Evolutionary conservation across 2,888 invertebrate genomes (phyloP), one percentile per base, ranked within the genome.

Genomic region (Pemphredon lugubris): DNA sequence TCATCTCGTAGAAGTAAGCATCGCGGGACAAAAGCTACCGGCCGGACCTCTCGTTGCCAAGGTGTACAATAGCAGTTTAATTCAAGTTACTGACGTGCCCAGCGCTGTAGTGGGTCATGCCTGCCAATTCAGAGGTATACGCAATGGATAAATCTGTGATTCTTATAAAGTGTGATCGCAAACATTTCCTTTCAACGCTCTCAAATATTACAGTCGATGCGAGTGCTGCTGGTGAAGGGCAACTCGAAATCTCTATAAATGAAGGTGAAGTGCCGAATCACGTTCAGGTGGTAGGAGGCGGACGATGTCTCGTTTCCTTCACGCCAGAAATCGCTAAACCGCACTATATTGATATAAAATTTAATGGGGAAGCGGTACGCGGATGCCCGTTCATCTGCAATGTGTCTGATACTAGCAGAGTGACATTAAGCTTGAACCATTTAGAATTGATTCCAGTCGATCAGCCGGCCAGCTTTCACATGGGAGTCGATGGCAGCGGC

Each of bases 211-310:
- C 91, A 97, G 99, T 99, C 90, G 98, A 99, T 91, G 99, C 98
- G 50, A 97, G 97, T 88, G 96, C 97, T 87, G 99, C 99, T 54
- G 99, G 99, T 39, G 99, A 99, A 92, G 99, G 99, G 51, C 98
- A 99, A 91, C 92, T 99, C 86, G 99, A 99, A 93, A 99, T 99
- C 87, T 98, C 98, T 84, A 98, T 99, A 89, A 99, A 99, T 90
- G 98, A 98, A 91, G 99, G 99, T 79, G 97, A 98, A 92, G 97
- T 99, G 72, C 98, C 99, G 48, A 99, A 99, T 92, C 98, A 98
- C 90, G 98, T 99, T 20, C 95, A 96, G 91, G 98, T 98, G 57
- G 96, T 98, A 13, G 98, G 98, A 26, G 97, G 98, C 48, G 98
- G 98, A 51, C 93, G 97, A 76, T 98, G 98, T 87, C 92, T 97